Evolutionary conservation across 2,888 invertebrate genomes (phyloP).

Genomic region (Melipona bicolor): DNA sequence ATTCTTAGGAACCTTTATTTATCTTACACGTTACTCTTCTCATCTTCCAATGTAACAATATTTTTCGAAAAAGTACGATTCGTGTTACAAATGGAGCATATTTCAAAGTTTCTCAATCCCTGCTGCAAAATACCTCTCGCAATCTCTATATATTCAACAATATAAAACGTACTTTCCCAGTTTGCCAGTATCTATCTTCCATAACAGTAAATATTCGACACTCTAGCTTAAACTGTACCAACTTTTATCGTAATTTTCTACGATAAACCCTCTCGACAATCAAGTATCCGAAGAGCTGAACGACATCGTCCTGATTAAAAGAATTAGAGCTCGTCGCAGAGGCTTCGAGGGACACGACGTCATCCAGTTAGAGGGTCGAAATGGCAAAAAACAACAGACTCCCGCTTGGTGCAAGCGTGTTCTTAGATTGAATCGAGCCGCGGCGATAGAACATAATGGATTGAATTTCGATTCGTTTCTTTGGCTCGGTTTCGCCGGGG

Average conservation of each 20-base stretch:
- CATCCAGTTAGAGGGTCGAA: background rate
- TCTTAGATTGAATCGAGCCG: background rate
- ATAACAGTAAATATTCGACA: too few relatives aligned
- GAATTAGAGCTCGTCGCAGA: background rate
- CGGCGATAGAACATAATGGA: slow-evolving; percentile 21
- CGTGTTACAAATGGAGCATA: too few relatives aligned
- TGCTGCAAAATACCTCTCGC: too few relatives aligned
- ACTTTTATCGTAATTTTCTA: background rate
- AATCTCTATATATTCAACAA: too few relatives aligned
- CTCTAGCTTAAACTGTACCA: background rate
- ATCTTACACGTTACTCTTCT: too few relatives aligned
- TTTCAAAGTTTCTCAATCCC: too few relatives aligned
- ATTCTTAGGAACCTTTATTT: too few relatives aligned
- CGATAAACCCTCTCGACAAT: background rate
- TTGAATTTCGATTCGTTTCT: slow-evolving; percentile 30
- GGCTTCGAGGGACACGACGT: background rate
- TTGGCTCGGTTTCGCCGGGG: slow-evolving; percentile 6
- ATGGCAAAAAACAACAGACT: background rate
- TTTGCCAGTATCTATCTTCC: too few relatives aligned
- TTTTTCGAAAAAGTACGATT: too few relatives aligned
- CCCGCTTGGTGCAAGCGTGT: background rate
- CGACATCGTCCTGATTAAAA: background rate
- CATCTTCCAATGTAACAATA: too few relatives aligned
- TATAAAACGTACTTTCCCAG: too few relatives aligned
- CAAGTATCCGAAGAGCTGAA: background rate